A percentile compares a stretch with the other conserved stretches of the same genome.
Evolutionary conservation across 2,797 vertebrate species (phyloP).

Genomic region (Protosalanx chinensis): DNA sequence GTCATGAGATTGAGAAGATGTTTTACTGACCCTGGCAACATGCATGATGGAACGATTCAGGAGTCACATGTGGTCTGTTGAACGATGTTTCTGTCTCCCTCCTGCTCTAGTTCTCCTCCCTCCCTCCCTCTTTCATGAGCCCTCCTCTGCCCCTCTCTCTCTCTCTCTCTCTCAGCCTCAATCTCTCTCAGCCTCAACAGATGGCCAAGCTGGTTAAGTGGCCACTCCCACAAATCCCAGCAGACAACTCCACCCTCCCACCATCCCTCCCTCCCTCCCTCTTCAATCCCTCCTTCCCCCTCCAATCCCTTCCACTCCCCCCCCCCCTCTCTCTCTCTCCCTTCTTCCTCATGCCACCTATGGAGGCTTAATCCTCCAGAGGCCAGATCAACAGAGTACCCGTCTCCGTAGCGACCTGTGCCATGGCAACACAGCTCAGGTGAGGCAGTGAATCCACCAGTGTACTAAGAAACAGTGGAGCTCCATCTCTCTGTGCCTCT

Average conservation of each 20-base stretch:
- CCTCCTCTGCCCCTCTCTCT: slow-evolving; percentile 1
- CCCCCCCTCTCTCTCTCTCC: slow-evolving; percentile 10
- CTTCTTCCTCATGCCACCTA: slow-evolving; percentile 21
- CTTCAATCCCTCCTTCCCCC: background rate
- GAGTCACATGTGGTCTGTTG: slow-evolving; percentile 45
- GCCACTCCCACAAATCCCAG: slow-evolving; percentile 52
- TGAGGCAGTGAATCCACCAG: background rate
- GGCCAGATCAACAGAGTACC: slow-evolving; percentile 23
- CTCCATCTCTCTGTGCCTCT: too few species aligned
- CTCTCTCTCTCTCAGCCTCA: background rate
- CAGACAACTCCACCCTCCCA: slow-evolving; percentile 61
- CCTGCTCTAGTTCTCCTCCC: background rate
- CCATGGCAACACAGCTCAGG: slow-evolving; percentile 8
- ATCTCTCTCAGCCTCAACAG: slow-evolving; percentile 52
- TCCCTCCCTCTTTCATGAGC: background rate
- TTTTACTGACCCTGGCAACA: too few species aligned
- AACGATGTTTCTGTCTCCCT: slow-evolving; percentile 5
- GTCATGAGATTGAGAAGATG: too few species aligned
- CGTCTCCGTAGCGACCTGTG: slow-evolving; percentile 13
- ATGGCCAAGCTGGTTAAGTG: slow-evolving; percentile 53
- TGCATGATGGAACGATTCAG: too few species aligned
- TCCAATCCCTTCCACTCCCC: slow-evolving; percentile 33
- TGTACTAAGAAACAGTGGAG: background rate
- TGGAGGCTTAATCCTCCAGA: slow-evolving; percentile 46
- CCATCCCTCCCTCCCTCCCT: slow-evolving; percentile 23